Base-by-base conservation (phyloP, 1,140 invertebrate genomes). In the Notospermus geniculatus region DNA sequence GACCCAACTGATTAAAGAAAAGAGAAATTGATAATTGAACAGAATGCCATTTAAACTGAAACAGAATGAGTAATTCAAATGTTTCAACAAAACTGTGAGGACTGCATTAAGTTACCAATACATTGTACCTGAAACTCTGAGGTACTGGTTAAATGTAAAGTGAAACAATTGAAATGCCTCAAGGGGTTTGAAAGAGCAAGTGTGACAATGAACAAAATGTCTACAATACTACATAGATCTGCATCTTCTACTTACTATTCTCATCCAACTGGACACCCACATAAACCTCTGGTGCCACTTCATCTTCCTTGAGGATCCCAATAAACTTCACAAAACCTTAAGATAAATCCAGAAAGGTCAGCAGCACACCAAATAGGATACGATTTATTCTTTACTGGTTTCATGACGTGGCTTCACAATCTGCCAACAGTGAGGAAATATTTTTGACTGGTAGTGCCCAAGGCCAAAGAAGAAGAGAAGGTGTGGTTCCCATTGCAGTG, bases 211-310 rank as follows among this genome's bases (percentile, higher is more conserved):
- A 11, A 43, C 11, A 43, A 43, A 11, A 43, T 13, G 11, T 19
- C 19, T 13, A 43, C 52, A 53, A 53, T 23, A 25, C 9, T 17
- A n/a, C 29, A 30, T 28, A 29, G 7, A 55, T 30, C 23, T 30
- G 54, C 9, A 59, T 46, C 22, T 32, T 28, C 11, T 60, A 46
- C 60, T 67, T 65, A 77, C 74, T 67, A 66, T 78, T 74, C 50
- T 77, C 74, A 67, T 76, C 69, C 11, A 75, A 56, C 32, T 70
- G 64, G 1, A 76, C 74, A 19, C 74, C 76, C 23, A 78, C 73
- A 68, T 72, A 71, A n/a, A 72, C 52, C 57, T 67, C 62, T 46
- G 72, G 74, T 17, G 71, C 69, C 13, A 74, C 66, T 4, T 64
- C 54, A 54, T 74, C 65, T 25, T 72, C 71, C 62, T 78, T 71